These are phyloP conservation scores for Pheucticus melanocephalus DNA, from an alignment of 2,113 vertebrate species.

Conservation along the genomic window DNA sequence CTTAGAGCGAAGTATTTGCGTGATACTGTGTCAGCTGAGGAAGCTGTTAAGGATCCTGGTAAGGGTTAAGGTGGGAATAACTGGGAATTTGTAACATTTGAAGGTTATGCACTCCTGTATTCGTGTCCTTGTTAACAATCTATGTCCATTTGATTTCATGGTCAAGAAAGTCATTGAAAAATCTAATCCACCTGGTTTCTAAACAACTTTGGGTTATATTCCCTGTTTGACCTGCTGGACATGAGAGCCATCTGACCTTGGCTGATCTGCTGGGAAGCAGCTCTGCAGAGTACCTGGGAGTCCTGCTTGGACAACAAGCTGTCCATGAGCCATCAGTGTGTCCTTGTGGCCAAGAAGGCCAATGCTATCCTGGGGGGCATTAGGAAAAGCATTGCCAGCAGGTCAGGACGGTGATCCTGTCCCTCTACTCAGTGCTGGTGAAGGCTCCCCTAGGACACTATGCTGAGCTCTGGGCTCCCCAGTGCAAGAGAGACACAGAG, in stretches of 20 bases:
- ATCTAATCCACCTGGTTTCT: background rate
- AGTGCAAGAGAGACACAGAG: background rate
- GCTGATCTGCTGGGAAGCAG: background rate
- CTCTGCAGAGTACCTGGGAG: fast-evolving
- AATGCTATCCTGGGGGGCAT: background rate
- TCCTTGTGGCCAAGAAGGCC: background rate
- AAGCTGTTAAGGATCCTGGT: background rate
- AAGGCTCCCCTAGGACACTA: background rate
- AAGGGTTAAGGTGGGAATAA: background rate
- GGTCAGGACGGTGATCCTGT: background rate
- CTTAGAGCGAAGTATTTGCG: background rate
- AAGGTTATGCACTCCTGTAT: background rate
- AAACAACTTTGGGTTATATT: background rate
- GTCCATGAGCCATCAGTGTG: background rate
- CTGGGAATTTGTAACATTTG: background rate
- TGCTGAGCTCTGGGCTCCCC: background rate
- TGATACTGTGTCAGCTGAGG: background rate
- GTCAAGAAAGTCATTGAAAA: background rate
- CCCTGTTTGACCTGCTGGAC: background rate
- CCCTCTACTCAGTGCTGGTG: background rate
- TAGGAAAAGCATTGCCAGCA: background rate
- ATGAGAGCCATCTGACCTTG: background rate
- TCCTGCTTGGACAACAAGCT: background rate
- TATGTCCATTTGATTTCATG: background rate
- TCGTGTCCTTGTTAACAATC: background rate